These are phyloP conservation scores for Pholis gunnellus DNA, from an alignment of 2,113 vertebrate genomes.

Conservation along the genomic window DNA sequence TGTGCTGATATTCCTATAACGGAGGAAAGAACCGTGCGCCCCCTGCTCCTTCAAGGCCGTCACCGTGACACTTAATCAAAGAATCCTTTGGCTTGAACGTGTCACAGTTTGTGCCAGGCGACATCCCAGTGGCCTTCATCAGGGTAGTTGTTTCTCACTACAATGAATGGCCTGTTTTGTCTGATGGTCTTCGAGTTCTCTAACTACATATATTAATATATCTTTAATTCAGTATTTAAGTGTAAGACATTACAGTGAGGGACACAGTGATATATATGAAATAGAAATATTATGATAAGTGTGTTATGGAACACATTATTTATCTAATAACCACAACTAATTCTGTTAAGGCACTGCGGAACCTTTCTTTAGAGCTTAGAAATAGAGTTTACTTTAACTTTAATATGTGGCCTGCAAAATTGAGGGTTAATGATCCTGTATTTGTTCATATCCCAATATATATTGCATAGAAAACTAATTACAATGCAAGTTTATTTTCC, in stretches of 20 bases:
- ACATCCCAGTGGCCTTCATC: neutral
- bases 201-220: neutral
- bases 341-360: neutral
- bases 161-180: neutral
- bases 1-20: constrained; percentile 36
- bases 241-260: neutral
- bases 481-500: too few relatives aligned
- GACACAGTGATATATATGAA: neutral
- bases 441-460: too few relatives aligned
- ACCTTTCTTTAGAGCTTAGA: neutral
- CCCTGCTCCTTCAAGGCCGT: constrained; percentile 4
- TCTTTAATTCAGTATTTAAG: neutral
- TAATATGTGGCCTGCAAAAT: too few relatives aligned
- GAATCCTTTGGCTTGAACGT: constrained; percentile 6
- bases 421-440: too few relatives aligned
- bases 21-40: neutral
- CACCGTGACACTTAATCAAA: constrained; percentile 14
- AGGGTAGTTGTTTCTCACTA: neutral
- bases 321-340: neutral
- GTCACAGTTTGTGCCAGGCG: neutral
- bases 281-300: neutral
- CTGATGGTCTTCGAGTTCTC: neutral
- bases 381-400: too few relatives aligned
- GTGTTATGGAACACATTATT: neutral
- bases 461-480: too few relatives aligned